Conservation (phyloP, 2,888 invertebrate genomes). For the Syritta pipiens region DNA sequence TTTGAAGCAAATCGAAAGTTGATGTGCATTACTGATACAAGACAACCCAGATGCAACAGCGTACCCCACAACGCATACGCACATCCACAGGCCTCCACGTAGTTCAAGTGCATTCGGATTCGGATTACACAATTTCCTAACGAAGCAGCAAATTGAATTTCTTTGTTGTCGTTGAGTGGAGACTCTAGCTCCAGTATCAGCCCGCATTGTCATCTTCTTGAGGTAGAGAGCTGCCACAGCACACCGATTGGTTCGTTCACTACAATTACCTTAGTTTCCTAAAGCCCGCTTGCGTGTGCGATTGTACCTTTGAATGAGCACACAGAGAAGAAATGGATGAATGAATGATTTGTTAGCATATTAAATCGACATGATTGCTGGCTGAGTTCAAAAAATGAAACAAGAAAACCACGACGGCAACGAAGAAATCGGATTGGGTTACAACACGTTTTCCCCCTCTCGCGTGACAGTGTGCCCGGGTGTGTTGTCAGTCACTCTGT, state of each 20-base stretch:
- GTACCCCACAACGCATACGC: constrained; percentile 15
- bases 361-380: constrained; percentile 60
- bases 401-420: not conserved
- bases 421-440: constrained; percentile 54
- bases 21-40: constrained; percentile 9
- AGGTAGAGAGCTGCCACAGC: not conserved
- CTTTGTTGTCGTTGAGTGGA: constrained; percentile 7
- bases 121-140: constrained; percentile 49
- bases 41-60: constrained; percentile 1
- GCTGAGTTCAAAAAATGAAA: constrained; percentile 24
- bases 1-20: constrained; percentile 42
- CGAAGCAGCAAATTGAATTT: constrained; percentile 63
- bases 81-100: constrained; percentile 1
- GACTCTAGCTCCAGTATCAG: too few relatives aligned
- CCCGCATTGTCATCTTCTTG: constrained; percentile 3
- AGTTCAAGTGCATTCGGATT: constrained; percentile 51
- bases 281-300: not conserved
- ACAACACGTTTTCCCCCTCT: constrained; percentile 27
- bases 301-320: not conserved
- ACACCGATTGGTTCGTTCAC: constrained; percentile 35
- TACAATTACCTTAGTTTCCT: constrained; percentile 47
- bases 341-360: constrained; percentile 57
- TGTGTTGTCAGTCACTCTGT: constrained; percentile 6
- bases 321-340: constrained; percentile 8
- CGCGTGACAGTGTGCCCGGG: not conserved